Evolutionary conservation across 2,113 vertebrate genomes (phyloP).

Genomic region (Plecturocebus donacophilus): DNA sequence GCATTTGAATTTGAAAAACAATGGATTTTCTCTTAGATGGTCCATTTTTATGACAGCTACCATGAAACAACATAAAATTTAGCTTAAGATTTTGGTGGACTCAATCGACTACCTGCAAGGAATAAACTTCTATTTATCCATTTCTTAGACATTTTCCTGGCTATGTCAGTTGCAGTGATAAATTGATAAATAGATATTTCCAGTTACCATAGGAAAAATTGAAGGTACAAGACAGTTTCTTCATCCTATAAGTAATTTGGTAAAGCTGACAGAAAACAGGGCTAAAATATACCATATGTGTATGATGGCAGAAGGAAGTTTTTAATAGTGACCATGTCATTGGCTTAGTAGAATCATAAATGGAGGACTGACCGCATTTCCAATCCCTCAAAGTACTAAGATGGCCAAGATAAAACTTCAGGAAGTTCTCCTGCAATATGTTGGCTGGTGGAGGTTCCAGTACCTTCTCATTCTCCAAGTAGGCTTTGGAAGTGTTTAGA

Average conservation of each 20-base stretch:
- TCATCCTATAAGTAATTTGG: constrained; percentile 25
- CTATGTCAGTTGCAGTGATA: constrained; percentile 82
- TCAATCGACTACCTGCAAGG: constrained; percentile 63
- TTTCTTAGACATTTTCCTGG: constrained; percentile 59
- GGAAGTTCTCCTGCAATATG: neutral
- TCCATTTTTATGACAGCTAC: constrained; percentile 35
- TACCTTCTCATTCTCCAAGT: neutral
- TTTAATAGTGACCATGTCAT: neutral
- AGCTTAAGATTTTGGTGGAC: constrained; percentile 42
- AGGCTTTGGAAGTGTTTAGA: neutral
- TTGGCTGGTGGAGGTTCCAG: neutral
- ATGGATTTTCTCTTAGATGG: constrained; percentile 52
- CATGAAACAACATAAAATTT: constrained; percentile 4
- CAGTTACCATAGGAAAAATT: neutral
- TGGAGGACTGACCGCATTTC: constrained; percentile 24
- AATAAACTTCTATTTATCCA: neutral
- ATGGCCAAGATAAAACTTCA: constrained; percentile 21
- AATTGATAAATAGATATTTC: constrained; percentile 52
- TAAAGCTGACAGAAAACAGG: neutral
- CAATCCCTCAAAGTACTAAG: neutral
- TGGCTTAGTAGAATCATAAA: neutral
- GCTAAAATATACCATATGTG: constrained; percentile 11
- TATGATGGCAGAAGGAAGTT: neutral
- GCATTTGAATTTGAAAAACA: constrained; percentile 75
- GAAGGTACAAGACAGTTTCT: constrained; percentile 2